phyloP scores from a whole-genome alignment of 92 coral and sea anemone species.

The Porites divaricata region DNA sequence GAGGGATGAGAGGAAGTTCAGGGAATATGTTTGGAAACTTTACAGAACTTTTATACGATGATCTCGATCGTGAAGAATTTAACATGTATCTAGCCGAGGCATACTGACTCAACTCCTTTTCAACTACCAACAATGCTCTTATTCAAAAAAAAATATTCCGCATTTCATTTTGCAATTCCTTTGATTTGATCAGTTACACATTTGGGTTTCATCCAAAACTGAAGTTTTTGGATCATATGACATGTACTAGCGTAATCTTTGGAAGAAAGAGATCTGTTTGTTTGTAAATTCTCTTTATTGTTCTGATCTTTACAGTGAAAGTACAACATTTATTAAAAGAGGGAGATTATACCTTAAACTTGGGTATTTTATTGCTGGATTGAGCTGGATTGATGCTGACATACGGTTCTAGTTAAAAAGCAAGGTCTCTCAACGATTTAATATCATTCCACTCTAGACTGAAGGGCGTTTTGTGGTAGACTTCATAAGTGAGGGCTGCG shows the following conservation, averaged over 20 bases:
- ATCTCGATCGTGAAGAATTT: constrained; percentile 92
- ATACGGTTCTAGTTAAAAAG: background rate
- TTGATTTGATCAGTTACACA: background rate
- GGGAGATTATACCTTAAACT: background rate
- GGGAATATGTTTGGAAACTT: constrained; percentile 85
- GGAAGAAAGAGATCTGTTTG: background rate
- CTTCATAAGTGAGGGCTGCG: background rate
- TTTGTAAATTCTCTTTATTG: background rate
- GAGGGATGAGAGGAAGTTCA: constrained; percentile 26
- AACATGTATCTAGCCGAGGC: constrained; percentile 83
- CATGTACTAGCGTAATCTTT: background rate
- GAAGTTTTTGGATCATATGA: background rate
- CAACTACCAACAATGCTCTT: background rate
- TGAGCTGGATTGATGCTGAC: no score
- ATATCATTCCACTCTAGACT: background rate
- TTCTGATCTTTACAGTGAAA: background rate
- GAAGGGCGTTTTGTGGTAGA: background rate
- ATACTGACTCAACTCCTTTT: background rate
- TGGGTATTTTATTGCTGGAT: background rate
- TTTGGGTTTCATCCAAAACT: background rate
- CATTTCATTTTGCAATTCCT: background rate
- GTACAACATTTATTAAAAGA: background rate
- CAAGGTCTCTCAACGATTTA: constrained; percentile 4
- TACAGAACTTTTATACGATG: constrained; percentile 88
- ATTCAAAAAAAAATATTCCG: background rate